Conservation (phyloP, 2,113 vertebrate genomes). For the Epinephelus moara region DNA sequence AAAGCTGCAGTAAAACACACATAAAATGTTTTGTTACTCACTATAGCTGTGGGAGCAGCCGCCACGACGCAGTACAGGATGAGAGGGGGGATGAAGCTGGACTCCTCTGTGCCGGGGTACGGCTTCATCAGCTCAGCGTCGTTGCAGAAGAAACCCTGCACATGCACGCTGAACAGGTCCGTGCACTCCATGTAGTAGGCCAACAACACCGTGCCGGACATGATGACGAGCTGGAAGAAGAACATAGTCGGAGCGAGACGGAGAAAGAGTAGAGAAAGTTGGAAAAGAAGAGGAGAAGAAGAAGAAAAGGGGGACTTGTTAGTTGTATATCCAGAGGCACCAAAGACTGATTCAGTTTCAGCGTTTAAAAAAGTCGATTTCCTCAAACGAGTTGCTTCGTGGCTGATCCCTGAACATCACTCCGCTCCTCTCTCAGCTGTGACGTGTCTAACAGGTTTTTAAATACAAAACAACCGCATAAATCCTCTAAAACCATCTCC, state of each 20-base stretch:
- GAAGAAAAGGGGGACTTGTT: slow-evolving; percentile 12
- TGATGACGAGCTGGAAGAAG: slow-evolving; percentile 98
- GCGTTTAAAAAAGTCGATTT: not conserved
- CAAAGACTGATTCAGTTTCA: not conserved
- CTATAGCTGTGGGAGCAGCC: slow-evolving; percentile 91
- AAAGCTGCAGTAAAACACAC: not conserved
- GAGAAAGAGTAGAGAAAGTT: slow-evolving; percentile 43
- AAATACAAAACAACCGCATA: slow-evolving; percentile 43
- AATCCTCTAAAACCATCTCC: slow-evolving; percentile 55
- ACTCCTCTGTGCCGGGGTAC: slow-evolving; percentile 93
- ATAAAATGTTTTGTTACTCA: slow-evolving; percentile 85
- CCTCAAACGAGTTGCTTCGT: not conserved
- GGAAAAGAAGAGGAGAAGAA: slow-evolving; percentile 10
- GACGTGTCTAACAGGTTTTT: slow-evolving; percentile 43
- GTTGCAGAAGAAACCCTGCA: slow-evolving; percentile 99
- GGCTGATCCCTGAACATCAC: slow-evolving; percentile 38
- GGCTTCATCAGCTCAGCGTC: slow-evolving; percentile 98
- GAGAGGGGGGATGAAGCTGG: slow-evolving; percentile 95
- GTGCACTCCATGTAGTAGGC: slow-evolving; percentile 99
- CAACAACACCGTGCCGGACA: slow-evolving; percentile 96
- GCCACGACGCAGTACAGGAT: slow-evolving; percentile 96
- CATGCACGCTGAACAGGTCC: slow-evolving; percentile 94
- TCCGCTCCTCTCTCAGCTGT: slow-evolving; percentile 34
- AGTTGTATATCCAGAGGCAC: slow-evolving; percentile 31
- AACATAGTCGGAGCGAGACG: slow-evolving; percentile 81